Percentiles rank a stretch among this genome's conserved stretches.
Conservation (phyloP, 2,888 invertebrate species). For the Drosophila neutralis region DNA sequence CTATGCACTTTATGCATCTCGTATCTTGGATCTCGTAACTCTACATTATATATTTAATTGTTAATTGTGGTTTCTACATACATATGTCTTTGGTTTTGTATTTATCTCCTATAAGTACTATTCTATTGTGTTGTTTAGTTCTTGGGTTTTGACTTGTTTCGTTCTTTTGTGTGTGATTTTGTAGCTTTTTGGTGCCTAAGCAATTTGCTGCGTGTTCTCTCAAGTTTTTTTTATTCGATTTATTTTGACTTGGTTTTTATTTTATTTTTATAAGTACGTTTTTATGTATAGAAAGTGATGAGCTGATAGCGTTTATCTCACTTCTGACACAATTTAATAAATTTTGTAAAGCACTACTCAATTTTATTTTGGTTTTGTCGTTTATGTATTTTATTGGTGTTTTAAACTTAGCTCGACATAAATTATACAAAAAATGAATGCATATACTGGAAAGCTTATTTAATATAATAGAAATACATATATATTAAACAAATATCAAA, state of each 20-base stretch:
- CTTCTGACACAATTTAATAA: constrained; percentile 25
- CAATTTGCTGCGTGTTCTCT: constrained; percentile 75
- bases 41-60: constrained; percentile 42
- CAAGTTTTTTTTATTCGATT: constrained; percentile 48
- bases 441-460: constrained; percentile 18
- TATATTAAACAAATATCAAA: constrained; percentile 45
- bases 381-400: constrained; percentile 17
- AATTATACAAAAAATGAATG: constrained; percentile 7
- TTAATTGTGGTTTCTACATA: constrained; percentile 46
- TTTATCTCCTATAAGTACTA: constrained; percentile 47
- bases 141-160: constrained; percentile 56
- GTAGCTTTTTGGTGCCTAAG: constrained; percentile 80
- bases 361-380: neutral
- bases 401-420: constrained; percentile 16
- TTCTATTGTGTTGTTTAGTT: constrained; percentile 60
- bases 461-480: constrained; percentile 39
- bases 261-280: constrained; percentile 25
- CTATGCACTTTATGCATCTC: constrained; percentile 34
- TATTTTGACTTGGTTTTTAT: constrained; percentile 32
- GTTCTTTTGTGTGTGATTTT: constrained; percentile 64
- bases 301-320: constrained; percentile 42
- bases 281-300: constrained; percentile 40
- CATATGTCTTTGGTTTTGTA: constrained; percentile 25
- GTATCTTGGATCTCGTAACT: constrained; percentile 33
- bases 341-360: constrained; percentile 11